Conservation (phyloP, 2,888 invertebrate species). For the Ceriagrion tenellum region DNA sequence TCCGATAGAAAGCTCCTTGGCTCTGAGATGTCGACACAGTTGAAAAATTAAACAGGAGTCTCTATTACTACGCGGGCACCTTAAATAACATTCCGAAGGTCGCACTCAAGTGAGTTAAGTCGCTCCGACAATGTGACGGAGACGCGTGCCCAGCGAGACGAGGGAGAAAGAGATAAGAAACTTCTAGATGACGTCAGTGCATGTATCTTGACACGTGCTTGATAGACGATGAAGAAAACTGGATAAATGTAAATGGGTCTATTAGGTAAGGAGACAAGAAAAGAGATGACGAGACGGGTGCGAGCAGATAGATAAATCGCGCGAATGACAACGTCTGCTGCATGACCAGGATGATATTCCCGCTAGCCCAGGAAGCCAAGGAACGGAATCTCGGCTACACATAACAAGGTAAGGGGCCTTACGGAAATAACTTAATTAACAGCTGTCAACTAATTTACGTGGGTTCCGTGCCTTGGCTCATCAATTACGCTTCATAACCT, state of each 20-base stretch:
- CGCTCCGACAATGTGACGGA: background rate
- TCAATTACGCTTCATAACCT: too few species aligned
- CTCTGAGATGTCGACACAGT: too few species aligned
- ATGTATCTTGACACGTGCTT: background rate
- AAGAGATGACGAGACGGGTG: background rate
- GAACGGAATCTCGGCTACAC: too few species aligned
- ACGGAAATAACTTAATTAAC: too few species aligned
- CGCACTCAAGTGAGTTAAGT: background rate
- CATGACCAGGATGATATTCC: background rate
- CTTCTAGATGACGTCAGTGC: background rate
- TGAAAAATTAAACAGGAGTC: background rate
- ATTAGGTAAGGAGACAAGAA: background rate
- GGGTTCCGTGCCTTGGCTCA: too few species aligned
- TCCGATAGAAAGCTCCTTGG: too few species aligned
- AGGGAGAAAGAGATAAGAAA: slow-evolving; percentile 3
- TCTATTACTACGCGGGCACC: background rate
- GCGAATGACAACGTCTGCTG: background rate
- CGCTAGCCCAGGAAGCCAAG: background rate
- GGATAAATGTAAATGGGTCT: background rate
- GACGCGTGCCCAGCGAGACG: background rate
- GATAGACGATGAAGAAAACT: background rate
- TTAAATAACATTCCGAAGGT: slow-evolving; percentile 32
- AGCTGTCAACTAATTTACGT: too few species aligned
- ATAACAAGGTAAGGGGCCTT: too few species aligned
- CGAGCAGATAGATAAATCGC: background rate